These are phyloP conservation scores for Drosophila novamexicana DNA, from an alignment of 1,140 invertebrate species.

Conservation along the genomic window DNA sequence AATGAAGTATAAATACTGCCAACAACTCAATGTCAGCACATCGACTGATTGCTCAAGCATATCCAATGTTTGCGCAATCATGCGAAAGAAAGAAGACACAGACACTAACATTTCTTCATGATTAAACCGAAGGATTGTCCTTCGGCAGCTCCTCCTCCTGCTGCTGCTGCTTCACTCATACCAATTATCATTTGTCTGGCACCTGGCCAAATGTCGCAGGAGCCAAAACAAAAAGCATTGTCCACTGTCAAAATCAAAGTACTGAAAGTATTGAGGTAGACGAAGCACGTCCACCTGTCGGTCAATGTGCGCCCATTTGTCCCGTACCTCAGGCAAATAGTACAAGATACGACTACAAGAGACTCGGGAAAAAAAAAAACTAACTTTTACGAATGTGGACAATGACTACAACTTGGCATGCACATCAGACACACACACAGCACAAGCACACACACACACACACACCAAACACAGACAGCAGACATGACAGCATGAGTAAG, in stretches of 20 bases:
- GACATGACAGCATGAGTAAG: constrained; percentile 37
- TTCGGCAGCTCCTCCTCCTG: neutral
- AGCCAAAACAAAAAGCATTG: constrained; percentile 28
- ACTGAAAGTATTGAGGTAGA: constrained; percentile 46
- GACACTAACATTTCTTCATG: constrained; percentile 35
- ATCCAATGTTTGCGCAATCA: constrained; percentile 43
- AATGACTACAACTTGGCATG: constrained; percentile 50
- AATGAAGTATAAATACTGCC: constrained; percentile 24
- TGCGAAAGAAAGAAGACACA: constrained; percentile 18
- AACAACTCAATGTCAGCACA: constrained; percentile 47
- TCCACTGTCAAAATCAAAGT: constrained; percentile 48
- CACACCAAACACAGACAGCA: neutral
- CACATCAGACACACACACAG: constrained; percentile 19
- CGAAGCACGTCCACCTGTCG: constrained; percentile 41
- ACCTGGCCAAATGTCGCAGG: constrained; percentile 41
- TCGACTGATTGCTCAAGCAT: constrained; percentile 29
- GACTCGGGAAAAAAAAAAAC: constrained; percentile 1
- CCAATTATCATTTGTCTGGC: constrained; percentile 41
- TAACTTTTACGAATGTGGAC: constrained; percentile 18
- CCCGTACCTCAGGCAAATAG: neutral
- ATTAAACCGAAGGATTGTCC: constrained; percentile 41
- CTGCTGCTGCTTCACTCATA: neutral
- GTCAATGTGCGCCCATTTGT: constrained; percentile 32
- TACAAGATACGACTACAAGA: constrained; percentile 10
- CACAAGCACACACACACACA: no score